Base-by-base conservation (phyloP, 2,113 vertebrate genomes). In the Actenoides hombroni region DNA sequence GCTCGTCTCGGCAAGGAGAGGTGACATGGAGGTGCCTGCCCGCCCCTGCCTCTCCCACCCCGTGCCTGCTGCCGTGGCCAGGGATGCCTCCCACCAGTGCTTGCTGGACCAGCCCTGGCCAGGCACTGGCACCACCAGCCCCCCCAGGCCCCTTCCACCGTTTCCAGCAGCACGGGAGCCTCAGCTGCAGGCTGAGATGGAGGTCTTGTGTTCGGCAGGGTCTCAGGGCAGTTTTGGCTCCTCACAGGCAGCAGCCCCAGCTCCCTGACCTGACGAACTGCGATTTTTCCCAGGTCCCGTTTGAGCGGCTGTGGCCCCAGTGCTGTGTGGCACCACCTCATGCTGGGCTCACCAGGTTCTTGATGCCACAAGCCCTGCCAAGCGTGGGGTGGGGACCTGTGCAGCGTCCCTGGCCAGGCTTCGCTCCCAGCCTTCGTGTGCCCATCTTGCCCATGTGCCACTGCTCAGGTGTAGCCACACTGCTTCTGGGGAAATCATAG, bases 391-490 rank as follows among this genome's bases (percentile, higher is more conserved):
- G 10, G 33, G 40, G 40, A 46, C 7, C 33, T 3, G 40, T 11
- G 71, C 54, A 4, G 5, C 1, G 0, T 35, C 54, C 40, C 73
- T 2, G 16, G 90, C 92, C 74, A 44, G 74, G 74, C 87, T 63
- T 64, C 20, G 17, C 56, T 29, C 56, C 42, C 56, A 13, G 56
- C n/a, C 42, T 14, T 13, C 1, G 5, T 11, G 44, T 1, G 18
- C 54, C 57, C 29, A 56, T 16, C 29, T 31, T 31, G 17, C 29
- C 56, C 31, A 20, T 2, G 56, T 23, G 25, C 73, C 2, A 4
- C 73, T 16, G 73, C 56, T 17, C 19, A 2, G 6, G 19, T 5
- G 42, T 4, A 10, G 8, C 42, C 5, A 1, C 0, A 10, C 74
- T 23, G 31, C 28, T 23, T 4, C 37, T 20, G 61, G 61, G 53